phyloP scores from a whole-genome alignment of 2,888 invertebrate species.

The Diarsia brunnea region DNA sequence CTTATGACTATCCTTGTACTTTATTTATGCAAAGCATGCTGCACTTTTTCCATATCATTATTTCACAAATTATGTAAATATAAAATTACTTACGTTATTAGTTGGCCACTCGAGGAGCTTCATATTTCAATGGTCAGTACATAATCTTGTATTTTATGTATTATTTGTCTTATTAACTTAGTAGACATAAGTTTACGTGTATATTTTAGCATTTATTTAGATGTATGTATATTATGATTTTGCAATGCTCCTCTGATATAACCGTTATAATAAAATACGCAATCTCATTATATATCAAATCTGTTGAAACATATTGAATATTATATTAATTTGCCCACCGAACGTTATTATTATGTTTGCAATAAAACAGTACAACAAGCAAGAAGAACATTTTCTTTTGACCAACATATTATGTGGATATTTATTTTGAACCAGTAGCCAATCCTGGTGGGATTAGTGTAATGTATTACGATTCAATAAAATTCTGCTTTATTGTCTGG shows the following conservation, averaged over 20 bases:
- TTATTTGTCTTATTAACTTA: constrained; percentile 70
- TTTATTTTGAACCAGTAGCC: constrained; percentile 56
- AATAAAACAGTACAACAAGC: constrained; percentile 71
- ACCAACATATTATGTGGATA: constrained; percentile 50
- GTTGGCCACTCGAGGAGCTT: constrained; percentile 59
- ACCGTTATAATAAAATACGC: constrained; percentile 63
- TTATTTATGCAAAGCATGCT: constrained; percentile 55
- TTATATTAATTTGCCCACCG: constrained; percentile 81
- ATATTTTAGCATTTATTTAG: constrained; percentile 82
- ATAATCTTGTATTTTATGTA: constrained; percentile 69
- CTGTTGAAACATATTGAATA: constrained; percentile 65
- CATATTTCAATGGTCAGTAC: constrained; percentile 67
- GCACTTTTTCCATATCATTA: constrained; percentile 50
- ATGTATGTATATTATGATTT: constrained; percentile 81
- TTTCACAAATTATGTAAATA: constrained; percentile 64
- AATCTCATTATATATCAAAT: constrained; percentile 73
- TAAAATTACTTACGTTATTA: constrained; percentile 51
- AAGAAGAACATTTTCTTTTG: constrained; percentile 31
- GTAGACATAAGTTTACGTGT: constrained; percentile 75
- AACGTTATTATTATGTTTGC: constrained; percentile 68
- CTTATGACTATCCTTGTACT: constrained; percentile 41
- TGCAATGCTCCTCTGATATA: constrained; percentile 66
- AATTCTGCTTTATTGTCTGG: constrained; percentile 47
- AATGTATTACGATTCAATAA: constrained; percentile 45
- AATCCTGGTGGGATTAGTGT: constrained; percentile 68